phyloP scores from a whole-genome alignment of 2,888 invertebrate species.

The Pseudanteris insignis region DNA sequence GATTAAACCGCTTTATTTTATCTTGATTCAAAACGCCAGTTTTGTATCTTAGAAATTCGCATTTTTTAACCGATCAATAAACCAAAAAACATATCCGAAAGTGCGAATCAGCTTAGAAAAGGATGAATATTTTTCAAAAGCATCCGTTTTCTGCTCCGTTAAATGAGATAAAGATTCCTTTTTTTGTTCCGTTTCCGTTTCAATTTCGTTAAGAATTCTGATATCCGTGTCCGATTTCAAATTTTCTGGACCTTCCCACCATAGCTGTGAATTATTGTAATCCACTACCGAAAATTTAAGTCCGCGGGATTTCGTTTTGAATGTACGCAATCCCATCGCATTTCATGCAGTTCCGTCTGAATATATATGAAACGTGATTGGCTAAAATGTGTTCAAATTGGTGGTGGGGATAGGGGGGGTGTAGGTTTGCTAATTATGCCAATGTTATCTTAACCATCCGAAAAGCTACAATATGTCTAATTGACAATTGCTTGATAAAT shows the following conservation, averaged over 20 bases:
- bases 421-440: slow-evolving; percentile 1
- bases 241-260: slow-evolving; percentile 4
- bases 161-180: neutral
- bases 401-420: no score
- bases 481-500: neutral
- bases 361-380: neutral
- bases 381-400: slow-evolving; percentile 1
- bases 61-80: no score
- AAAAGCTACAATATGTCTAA: neutral
- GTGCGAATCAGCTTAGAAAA: neutral
- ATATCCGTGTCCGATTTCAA: neutral
- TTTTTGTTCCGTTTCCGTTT: neutral
- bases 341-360: neutral
- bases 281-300: neutral
- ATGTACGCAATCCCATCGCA: neutral
- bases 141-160: neutral
- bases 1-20: no score
- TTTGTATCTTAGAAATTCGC: no score
- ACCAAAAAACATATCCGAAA: neutral
- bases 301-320: slow-evolving; percentile 4
- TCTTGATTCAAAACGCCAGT: no score
- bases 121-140: neutral
- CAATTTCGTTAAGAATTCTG: neutral
- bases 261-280: slow-evolving; percentile 1
- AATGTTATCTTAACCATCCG: neutral